Evolutionary conservation across 2,113 vertebrate genomes (phyloP).

Genomic region (Phylloscopus trochilus): DNA sequence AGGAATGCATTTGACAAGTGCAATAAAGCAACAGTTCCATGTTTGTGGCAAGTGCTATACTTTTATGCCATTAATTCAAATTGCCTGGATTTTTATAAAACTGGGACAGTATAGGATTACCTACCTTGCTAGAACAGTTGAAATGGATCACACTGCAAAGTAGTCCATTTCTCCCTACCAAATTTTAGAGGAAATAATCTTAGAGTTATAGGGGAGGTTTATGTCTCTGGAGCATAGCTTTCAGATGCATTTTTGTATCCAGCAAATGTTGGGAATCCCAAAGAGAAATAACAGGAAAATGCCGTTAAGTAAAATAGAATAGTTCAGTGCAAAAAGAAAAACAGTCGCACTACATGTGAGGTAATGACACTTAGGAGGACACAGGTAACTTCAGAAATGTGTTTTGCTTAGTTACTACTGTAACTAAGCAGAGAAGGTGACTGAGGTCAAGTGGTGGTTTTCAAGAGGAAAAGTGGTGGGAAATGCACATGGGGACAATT

Average conservation of each 20-base stretch:
- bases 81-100: constrained; percentile 70
- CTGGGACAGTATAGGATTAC: constrained; percentile 72
- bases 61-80: constrained; percentile 73
- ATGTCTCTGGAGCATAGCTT: not conserved
- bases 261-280: not conserved
- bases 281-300: not conserved
- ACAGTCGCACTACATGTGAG: not conserved
- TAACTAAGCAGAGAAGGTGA: not conserved
- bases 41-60: constrained; percentile 73
- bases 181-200: constrained; percentile 37
- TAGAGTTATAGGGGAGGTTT: not conserved
- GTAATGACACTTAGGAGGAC: not conserved
- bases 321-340: not conserved
- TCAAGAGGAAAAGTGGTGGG: not conserved
- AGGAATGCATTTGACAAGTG: constrained; percentile 76
- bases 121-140: constrained; percentile 64
- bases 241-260: not conserved
- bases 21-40: constrained; percentile 72
- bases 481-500: not conserved
- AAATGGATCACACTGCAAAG: constrained; percentile 66
- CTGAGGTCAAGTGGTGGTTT: too few species aligned
- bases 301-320: not conserved
- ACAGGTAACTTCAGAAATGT: not conserved
- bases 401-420: not conserved
- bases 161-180: constrained; percentile 25